Evolutionary conservation across 1,140 invertebrate genomes (phyloP), one percentile per base, ranked within the genome.

Genomic region (Nasonia longicornis): DNA sequence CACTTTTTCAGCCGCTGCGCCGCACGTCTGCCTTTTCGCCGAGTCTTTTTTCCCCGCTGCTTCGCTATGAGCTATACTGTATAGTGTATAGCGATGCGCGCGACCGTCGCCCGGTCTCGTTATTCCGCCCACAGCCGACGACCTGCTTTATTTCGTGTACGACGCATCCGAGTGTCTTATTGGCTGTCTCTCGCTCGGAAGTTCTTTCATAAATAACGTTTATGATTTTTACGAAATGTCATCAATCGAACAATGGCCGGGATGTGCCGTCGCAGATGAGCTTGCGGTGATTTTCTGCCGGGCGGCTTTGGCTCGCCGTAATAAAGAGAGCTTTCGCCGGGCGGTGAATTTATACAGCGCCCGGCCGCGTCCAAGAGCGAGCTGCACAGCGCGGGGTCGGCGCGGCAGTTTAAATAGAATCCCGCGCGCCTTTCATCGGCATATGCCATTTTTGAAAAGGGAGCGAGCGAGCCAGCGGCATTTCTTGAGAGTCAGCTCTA

Each of bases 381-480:
- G 52, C 4, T 1, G 26, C 26, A 26, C 26, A 26, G 26, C 26
- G 52, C 52, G 16, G 52, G 2, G 20, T 3, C 52, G 16, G 16
- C 20, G 14, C 52, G 4, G 26, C 12, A 64, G 26, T 72, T 72
- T 70, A 73, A 66, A 80, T 48, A 66, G 71, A 80, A 73, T 73
- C 58, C 29, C 52, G 14, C 58, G 20, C 52, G 14, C 52, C 64
- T 70, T 81, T 81, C 73, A 70, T 70, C n/a, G 72, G 31, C 66
- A 76, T 70, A 76, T 76, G 38, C 45, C 3, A 70, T 63, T 81
- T 76, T 76, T 73, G n/a, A 63, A 71, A 81, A 79, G n/a, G 2
- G 29, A 26, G 67, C 67, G 16, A 2, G 64, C 16, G 42, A 7
- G 78, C 66, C 42, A 29, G 20, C 38, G 67, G 48, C 52, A 73